Conservation (phyloP, 2,888 invertebrate species). For the Drosophila falleni region DNA sequence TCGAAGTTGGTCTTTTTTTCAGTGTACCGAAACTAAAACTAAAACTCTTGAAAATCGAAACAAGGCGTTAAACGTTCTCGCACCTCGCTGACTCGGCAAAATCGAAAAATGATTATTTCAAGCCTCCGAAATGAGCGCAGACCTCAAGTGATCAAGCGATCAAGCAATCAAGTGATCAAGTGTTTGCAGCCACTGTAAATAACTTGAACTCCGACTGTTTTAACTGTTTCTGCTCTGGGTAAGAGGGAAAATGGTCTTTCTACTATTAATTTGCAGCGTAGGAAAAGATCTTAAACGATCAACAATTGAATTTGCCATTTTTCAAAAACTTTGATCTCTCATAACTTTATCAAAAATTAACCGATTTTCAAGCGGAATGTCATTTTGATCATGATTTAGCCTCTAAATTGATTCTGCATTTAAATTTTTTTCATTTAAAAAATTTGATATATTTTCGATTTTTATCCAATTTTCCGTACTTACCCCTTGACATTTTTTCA, state of each 20-base stretch:
- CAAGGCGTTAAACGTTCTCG: constrained; percentile 75
- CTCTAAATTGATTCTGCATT: too few relatives aligned
- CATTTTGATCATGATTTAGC: too few relatives aligned
- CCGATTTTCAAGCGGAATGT: too few relatives aligned
- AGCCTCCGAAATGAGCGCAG: constrained; percentile 19
- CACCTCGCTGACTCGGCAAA: constrained; percentile 75
- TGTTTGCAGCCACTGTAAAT: constrained; percentile 12
- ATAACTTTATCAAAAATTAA: too few relatives aligned
- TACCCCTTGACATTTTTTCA: too few relatives aligned
- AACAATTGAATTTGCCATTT: background rate
- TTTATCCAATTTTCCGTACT: too few relatives aligned
- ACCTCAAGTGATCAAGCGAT: constrained; percentile 29
- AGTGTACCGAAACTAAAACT: constrained; percentile 48
- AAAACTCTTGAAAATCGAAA: constrained; percentile 21
- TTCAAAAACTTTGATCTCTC: too few relatives aligned
- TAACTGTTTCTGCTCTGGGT: background rate
- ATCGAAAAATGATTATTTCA: constrained; percentile 34
- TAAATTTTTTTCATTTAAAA: too few relatives aligned
- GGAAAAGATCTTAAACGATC: too few relatives aligned
- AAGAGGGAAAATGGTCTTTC: background rate
- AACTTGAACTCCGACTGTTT: background rate
- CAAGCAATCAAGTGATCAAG: constrained; percentile 26
- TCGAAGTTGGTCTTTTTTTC: too few relatives aligned
- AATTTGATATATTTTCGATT: too few relatives aligned
- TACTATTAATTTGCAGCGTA: too few relatives aligned